Percentiles rank a stretch among this genome's conserved stretches.
These are phyloP conservation scores for Suillia variegata DNA, from an alignment of 2,888 invertebrate genomes.

Conservation along the genomic window DNA sequence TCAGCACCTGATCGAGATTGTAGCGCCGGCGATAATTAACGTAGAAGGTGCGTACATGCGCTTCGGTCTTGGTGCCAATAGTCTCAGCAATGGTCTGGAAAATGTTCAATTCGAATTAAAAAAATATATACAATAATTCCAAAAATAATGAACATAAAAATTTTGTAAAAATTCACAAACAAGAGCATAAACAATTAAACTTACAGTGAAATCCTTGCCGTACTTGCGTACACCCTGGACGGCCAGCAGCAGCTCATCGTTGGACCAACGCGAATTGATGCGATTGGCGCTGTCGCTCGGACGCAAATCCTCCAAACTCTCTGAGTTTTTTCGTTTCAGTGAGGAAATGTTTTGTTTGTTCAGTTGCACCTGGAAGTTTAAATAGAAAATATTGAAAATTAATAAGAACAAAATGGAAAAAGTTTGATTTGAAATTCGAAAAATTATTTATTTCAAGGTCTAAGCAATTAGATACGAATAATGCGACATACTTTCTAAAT, in stretches of 20 bases:
- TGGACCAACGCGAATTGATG: slow-evolving; percentile 88
- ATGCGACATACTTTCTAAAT: no score
- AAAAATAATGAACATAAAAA: not conserved
- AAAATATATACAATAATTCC: not conserved
- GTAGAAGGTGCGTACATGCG: slow-evolving; percentile 90
- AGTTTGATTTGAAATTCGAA: no score
- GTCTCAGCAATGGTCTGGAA: slow-evolving; percentile 94
- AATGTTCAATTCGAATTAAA: slow-evolving; percentile 65
- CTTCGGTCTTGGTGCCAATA: slow-evolving; percentile 92
- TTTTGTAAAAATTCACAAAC: slow-evolving; percentile 61
- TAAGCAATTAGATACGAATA: no score
- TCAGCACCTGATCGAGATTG: slow-evolving; percentile 83
- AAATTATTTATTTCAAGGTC: no score
- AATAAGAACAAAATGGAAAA: no score
- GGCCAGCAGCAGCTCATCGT: slow-evolving; percentile 88
- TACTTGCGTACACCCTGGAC: slow-evolving; percentile 86
- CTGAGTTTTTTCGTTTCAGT: slow-evolving; percentile 74
- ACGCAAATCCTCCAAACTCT: slow-evolving; percentile 66
- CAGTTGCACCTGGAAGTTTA: slow-evolving; percentile 80
- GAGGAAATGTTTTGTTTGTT: slow-evolving; percentile 92
- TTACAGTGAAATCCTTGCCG: slow-evolving; percentile 83
- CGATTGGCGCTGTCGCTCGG: slow-evolving; percentile 71
- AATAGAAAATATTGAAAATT: slow-evolving; percentile 28
- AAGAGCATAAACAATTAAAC: slow-evolving; percentile 39
- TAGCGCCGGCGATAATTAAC: slow-evolving; percentile 87